phyloP scores from a whole-genome alignment of 2,113 vertebrate species.

The Gymnobelideus leadbeateri region DNA sequence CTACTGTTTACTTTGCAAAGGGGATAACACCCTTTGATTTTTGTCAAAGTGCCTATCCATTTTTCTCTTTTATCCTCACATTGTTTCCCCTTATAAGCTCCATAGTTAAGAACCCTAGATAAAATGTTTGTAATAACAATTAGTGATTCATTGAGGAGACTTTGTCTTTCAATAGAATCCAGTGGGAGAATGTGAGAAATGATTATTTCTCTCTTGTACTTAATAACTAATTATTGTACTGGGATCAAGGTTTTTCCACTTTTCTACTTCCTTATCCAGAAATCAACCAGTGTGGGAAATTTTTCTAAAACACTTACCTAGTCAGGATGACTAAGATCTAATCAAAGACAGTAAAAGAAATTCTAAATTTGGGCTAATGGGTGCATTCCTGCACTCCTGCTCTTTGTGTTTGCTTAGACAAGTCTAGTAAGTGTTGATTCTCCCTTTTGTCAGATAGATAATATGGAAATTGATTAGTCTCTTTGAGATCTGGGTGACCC shows the following conservation, averaged over 20 bases:
- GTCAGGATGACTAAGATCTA: too few relatives aligned
- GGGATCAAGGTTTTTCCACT: background rate
- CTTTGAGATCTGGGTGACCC: too few relatives aligned
- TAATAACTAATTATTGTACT: background rate
- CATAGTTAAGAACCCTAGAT: background rate
- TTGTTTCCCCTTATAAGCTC: background rate
- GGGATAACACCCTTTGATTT: background rate
- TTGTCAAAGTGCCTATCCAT: background rate
- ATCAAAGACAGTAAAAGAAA: too few relatives aligned
- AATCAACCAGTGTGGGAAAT: background rate
- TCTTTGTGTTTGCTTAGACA: too few relatives aligned
- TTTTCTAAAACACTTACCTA: too few relatives aligned
- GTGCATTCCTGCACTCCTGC: too few relatives aligned
- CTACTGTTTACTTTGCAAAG: background rate
- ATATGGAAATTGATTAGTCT: too few relatives aligned
- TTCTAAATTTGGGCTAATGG: too few relatives aligned
- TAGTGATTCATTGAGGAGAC: background rate
- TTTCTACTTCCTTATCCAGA: background rate
- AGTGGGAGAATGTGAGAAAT: background rate
- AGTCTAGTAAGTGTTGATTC: too few relatives aligned
- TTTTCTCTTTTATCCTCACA: background rate
- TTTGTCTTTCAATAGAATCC: background rate
- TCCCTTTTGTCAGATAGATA: too few relatives aligned
- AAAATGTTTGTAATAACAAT: background rate
- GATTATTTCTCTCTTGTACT: background rate